Base-by-base conservation (phyloP, 2,797 vertebrate species). In the Danionella dracula region DNA sequence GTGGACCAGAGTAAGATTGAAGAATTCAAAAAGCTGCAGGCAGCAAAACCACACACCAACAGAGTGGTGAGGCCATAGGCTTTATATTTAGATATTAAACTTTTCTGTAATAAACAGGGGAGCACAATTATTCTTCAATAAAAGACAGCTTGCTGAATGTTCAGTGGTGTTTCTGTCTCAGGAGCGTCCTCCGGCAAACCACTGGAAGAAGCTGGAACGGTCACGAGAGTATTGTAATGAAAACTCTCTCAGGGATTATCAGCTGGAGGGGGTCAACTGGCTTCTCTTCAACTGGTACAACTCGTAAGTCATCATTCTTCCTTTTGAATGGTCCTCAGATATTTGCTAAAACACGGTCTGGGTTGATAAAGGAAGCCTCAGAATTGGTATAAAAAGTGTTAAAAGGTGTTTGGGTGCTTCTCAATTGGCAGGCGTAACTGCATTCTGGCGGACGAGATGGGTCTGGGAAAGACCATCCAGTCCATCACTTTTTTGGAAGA, bases 211-310 rank as follows among this genome's bases (percentile, higher is more conserved):
- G 85, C 93, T 92, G 77, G 93, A 95, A 49, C 92, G 93, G 50
- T 98, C 95, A 49, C 93, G 96, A 80, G 91, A 97, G 74, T 99
- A 99, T 79, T 93, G 93, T 87, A 99, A 95, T 71, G 88, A 91
- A 75, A 99, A 99, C 86, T 90, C 93, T 89, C 97, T 99, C 93
- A 94, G 97, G 93, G 97, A 98, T 78, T 99, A 99, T 83, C 97
- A 99, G 84, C 89, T 99, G 41, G 96, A 99, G 84, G 97, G 97
- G 78, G 93, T 99, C 77, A 99, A 99, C 86, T 99, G 97, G 97
- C 94, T 99, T 53, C 90, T 98, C 1, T 99, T 99, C 87, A 99
- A 99, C 89, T 99, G 97, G 97, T 99, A 99, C 83, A 98, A 99
- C 86, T 96, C 95, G 97, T 99, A 72, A 78, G 87, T 78, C 13